phyloP scores from a whole-genome alignment of 2,113 vertebrate genomes.

The Heterotilapia buettikoferi region DNA sequence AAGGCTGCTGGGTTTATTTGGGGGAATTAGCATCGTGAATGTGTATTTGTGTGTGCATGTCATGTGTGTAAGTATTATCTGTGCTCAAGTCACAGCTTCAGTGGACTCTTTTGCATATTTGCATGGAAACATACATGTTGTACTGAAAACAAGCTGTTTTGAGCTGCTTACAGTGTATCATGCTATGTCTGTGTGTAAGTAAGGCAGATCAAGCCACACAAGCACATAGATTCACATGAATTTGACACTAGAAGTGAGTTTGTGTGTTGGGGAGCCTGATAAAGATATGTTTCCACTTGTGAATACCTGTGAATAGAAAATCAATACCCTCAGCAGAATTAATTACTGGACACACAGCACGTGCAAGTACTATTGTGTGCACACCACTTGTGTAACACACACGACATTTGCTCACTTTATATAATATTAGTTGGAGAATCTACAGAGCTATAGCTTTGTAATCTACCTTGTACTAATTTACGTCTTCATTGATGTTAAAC shows the following conservation, averaged over 20 bases:
- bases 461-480: not conserved
- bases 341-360: conserved; percentile 21
- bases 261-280: not conserved
- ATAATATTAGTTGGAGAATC: not conserved
- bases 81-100: not conserved
- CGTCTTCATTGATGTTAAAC: conserved; percentile 10
- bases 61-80: not conserved
- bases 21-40: conserved; percentile 20
- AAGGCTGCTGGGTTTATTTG: conserved; percentile 39
- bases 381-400: not conserved
- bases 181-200: not conserved
- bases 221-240: not conserved
- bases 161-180: not conserved
- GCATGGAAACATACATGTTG: not conserved
- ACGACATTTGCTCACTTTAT: conserved; percentile 8
- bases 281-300: conserved; percentile 13
- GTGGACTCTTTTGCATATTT: not conserved
- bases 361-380: not conserved
- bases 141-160: not conserved
- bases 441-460: not conserved
- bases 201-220: not conserved
- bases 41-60: conserved; percentile 1
- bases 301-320: conserved; percentile 26
- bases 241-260: not conserved
- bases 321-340: conserved; percentile 30